phyloP scores from a whole-genome alignment of 2,113 vertebrate genomes.

The Oncorhynchus clarkii region DNA sequence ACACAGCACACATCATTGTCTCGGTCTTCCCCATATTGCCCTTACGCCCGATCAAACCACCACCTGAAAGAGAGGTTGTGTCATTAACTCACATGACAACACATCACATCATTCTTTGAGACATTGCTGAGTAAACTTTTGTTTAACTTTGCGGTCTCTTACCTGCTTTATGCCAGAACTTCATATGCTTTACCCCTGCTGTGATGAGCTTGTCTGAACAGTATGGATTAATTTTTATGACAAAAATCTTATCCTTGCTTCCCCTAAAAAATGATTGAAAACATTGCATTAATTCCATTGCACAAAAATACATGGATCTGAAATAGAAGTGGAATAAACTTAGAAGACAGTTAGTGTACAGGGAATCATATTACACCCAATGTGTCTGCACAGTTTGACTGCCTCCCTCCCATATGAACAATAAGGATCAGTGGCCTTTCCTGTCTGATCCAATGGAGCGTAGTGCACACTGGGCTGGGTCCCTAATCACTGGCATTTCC shows the following conservation, averaged over 20 bases:
- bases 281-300: neutral
- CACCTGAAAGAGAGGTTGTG: conserved; percentile 75
- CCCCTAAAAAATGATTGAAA: conserved; percentile 78
- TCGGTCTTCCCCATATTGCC: conserved; percentile 89
- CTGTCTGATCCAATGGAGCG: neutral
- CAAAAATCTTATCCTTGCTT: conserved; percentile 98
- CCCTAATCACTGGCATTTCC: conserved; percentile 11
- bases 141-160: conserved; percentile 37
- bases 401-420: conserved; percentile 2
- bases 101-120: too few species aligned
- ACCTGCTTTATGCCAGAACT: conserved; percentile 98
- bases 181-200: conserved; percentile 96
- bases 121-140: neutral
- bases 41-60: conserved; percentile 93
- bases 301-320: neutral
- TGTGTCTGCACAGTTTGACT: neutral
- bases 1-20: conserved; percentile 97
- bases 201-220: conserved; percentile 96
- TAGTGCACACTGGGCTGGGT: neutral
- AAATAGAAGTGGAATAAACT: neutral
- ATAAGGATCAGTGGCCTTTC: conserved; percentile 3
- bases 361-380: neutral
- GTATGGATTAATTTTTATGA: conserved; percentile 95
- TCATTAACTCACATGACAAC: too few species aligned
- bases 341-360: neutral